These are phyloP conservation scores for Saccostrea echinata DNA, from an alignment of 1,140 invertebrate species.

Conservation along the genomic window DNA sequence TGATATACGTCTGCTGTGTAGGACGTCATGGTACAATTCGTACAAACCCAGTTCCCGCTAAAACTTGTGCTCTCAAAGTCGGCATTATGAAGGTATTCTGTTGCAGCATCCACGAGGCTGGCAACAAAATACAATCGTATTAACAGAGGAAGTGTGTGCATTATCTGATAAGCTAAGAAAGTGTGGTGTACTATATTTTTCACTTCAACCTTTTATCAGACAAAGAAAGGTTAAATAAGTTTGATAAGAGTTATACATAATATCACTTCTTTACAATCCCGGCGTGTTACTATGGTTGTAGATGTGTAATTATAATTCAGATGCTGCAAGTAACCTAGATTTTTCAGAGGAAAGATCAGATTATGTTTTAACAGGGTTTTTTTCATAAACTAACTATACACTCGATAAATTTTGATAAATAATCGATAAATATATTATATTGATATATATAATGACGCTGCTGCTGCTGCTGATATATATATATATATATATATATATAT, in stretches of 20 bases:
- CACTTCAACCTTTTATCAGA: background rate
- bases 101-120: background rate
- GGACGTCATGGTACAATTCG: background rate
- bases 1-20: background rate
- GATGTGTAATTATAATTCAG: no score
- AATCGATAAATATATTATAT: no score
- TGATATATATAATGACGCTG: no score
- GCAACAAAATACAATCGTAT: background rate
- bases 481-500: no score
- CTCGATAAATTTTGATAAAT: no score
- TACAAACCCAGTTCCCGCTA: background rate
- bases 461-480: no score
- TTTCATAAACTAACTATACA: no score
- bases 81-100: background rate
- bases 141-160: background rate
- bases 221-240: background rate
- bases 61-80: slow-evolving; percentile 23
- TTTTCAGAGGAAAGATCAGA: no score
- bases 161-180: background rate
- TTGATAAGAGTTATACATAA: background rate
- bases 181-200: background rate
- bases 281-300: no score
- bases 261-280: no score
- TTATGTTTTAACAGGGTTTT: no score
- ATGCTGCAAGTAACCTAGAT: no score